Evolutionary conservation across 2,797 vertebrate genomes (phyloP), one percentile per base, ranked within the genome.

Genomic region (Tenualosa thibaudeaui): DNA sequence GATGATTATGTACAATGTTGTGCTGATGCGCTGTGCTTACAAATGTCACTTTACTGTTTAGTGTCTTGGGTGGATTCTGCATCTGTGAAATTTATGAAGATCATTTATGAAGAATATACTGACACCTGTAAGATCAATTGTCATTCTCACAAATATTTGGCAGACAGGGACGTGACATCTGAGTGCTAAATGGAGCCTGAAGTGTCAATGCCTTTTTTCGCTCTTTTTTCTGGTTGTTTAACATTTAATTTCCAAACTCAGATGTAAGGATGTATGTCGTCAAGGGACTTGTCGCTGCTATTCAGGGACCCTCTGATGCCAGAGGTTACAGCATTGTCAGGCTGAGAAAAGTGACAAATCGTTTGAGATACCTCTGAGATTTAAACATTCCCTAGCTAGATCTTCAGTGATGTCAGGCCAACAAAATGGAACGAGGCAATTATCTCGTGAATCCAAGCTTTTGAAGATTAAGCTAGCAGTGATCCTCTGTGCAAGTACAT

Each of bases 221-320:
- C 17, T 78, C n/a, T 3, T 78, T 6, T 78, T 46, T 78, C 19
- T 78, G 65, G 5, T 46, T 46, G 15, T 78, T 40, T 78, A 37
- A 78, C 71, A 6, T 46, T 78, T 78, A 17, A 78, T 78, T 78
- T 46, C 40, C 37, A 46, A 82, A 71, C 37, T 40, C 71, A 53
- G 51, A 81, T 82, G 83, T 85, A 86, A 78, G 83, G 78, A 75
- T 75, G 43, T 78, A 50, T 87, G 56, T 58, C 81, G 43, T 87
- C 51, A 84, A 68, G 65, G 54, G 82, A 84, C 22, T 22, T 82
- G 86, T 75, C 54, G 87, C 88, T 89, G 88, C 86, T 89, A 87
- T 84, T 87, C 84, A 68, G 40, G 81, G 82, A 83, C 40, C 81
- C 84, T 81, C 85, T 85, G 83, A 17, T 84, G 86, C 82, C 82